A percentile compares a stretch with the other conserved stretches of the same genome.
Evolutionary conservation across 1,140 invertebrate genomes (phyloP).

Genomic region (Druon quercuslanigerum): DNA sequence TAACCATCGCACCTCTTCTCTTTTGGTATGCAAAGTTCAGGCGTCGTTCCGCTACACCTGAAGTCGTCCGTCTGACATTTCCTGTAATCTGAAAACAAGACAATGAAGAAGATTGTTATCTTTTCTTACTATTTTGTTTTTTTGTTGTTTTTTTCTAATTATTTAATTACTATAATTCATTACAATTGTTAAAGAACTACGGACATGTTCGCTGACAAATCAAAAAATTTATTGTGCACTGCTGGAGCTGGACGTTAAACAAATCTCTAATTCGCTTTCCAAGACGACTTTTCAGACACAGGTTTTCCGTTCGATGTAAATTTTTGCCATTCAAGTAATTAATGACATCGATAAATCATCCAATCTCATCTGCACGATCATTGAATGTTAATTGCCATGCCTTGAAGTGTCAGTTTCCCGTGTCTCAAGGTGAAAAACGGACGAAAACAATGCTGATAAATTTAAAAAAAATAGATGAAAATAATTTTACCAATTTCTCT

Average conservation of each 20-base stretch:
- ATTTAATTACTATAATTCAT: not conserved
- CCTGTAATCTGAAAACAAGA: constrained; percentile 83
- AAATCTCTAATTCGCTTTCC: not conserved
- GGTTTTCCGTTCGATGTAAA: not conserved
- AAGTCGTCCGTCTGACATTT: constrained; percentile 90
- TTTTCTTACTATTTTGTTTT: not conserved
- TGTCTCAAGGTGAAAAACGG: not conserved
- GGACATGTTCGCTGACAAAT: no score
- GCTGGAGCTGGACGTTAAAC: not conserved
- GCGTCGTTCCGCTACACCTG: constrained; percentile 80
- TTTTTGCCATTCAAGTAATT: not conserved
- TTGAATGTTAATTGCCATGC: not conserved
- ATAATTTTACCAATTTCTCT: no score
- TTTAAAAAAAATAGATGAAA: no score
- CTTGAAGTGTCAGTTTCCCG: not conserved
- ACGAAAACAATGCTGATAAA: no score
- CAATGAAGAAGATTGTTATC: constrained; percentile 2
- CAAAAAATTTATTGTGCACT: not conserved
- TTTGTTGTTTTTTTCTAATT: not conserved
- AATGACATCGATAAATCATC: not conserved
- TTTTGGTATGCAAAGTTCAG: constrained; percentile 88
- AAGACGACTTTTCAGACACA: not conserved
- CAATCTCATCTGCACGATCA: not conserved
- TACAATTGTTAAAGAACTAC: not conserved
- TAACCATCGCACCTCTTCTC: constrained; percentile 94